Base-by-base conservation (phyloP, 1,140 invertebrate species). In the Sesamia nonagrioides region DNA sequence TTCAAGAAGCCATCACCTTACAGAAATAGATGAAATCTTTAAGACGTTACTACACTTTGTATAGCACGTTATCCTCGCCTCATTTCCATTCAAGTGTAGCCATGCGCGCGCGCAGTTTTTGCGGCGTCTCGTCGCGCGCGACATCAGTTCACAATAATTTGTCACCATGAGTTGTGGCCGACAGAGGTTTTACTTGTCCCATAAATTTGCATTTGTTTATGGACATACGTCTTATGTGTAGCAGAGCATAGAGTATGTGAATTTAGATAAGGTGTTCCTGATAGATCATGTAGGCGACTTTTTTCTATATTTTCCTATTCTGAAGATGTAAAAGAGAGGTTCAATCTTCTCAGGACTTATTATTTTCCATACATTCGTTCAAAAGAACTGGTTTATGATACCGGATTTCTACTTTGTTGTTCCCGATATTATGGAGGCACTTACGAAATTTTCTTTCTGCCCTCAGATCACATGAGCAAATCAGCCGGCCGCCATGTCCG, bases 401-500 rank as follows among this genome's bases (percentile, higher is more conserved):
- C 37, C 37, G 9, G 9, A 40, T 40, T 40, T 40, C 37, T 40
- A 6, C 37, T 40, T 8, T 40, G 37, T 6, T 40, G 37, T 9
- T 40, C 9, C 37, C 37, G 37, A 40, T 8, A 40, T 9, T 40
- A 40, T 40, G 6, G 18, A 27, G n/a, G 15, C n/a, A 50, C 45
- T 56, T 21, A 21, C 21, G 21, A 0, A 8, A 17, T 54, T 2
- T 21, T 58, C 11, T 35, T 6, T 11, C 40, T 69, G 40, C 50
- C 21, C 42, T 15, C 84, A 91, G 88, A 66, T 87, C 84, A 73
- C 68, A 89, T 91, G 89, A 69, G 75, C 52, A 50, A 8, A 42
- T 8, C 48, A 61, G 48, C 66, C 50, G 63, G 73, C 42, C 81
- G 69, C 71, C 81, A 94, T 94, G 92, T 94, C 92, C 60, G 92